Percentiles rank a stretch among this genome's conserved stretches.
phyloP scores from a whole-genome alignment of 1,140 invertebrate species.

The Bombus sibiricus region DNA sequence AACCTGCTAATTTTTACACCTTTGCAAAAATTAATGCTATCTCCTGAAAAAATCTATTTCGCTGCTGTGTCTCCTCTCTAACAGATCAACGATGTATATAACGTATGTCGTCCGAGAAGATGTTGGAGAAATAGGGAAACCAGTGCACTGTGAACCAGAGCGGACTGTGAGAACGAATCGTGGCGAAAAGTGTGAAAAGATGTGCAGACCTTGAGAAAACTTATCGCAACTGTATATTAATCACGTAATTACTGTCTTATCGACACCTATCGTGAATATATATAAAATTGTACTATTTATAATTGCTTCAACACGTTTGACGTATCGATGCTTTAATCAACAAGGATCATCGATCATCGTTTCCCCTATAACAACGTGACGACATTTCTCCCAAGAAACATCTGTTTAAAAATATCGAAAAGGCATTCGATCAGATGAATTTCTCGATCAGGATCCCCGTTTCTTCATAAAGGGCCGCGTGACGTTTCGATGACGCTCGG shows the following conservation, averaged over 20 bases:
- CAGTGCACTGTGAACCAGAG: too few species aligned
- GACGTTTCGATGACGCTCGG: conserved; percentile 47
- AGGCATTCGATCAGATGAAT: conserved; percentile 11
- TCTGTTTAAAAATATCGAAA: conserved; percentile 13
- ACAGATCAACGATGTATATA: neutral
- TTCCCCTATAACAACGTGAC: neutral
- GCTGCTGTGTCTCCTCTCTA: too few species aligned
- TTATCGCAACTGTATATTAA: neutral
- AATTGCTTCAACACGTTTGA: neutral
- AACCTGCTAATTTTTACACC: neutral
- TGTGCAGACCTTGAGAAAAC: neutral
- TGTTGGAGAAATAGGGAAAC: too few species aligned
- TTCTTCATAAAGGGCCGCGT: conserved; percentile 17
- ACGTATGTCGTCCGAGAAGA: too few species aligned
- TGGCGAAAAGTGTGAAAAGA: neutral
- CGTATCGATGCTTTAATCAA: neutral
- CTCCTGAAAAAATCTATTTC: neutral
- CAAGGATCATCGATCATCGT: conserved; percentile 28
- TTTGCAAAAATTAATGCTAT: too few species aligned
- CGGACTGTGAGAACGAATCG: neutral
- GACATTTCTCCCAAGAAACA: neutral
- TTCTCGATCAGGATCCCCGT: conserved; percentile 15
- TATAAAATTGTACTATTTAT: neutral
- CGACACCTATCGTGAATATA: neutral
- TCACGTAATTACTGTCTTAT: neutral